Evolutionary conservation across 2,113 vertebrate species (phyloP).

Genomic region (Ailurus styani): DNA sequence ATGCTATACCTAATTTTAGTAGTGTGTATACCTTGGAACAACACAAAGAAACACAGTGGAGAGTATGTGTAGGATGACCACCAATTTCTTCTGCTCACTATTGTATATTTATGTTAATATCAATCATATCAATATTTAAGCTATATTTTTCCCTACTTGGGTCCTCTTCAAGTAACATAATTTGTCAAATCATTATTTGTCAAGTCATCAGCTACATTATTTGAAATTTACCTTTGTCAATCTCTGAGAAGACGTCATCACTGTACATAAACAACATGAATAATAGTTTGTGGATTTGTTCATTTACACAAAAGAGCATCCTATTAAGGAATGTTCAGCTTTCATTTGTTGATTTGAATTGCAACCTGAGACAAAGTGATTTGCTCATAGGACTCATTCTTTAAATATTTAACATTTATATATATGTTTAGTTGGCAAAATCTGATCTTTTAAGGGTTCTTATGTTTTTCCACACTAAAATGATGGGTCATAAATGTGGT

Average conservation of each 20-base stretch:
- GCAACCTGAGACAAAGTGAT: neutral
- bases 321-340: neutral
- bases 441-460: neutral
- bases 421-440: neutral
- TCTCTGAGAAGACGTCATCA: neutral
- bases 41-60: too few relatives aligned
- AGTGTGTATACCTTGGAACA: neutral
- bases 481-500: neutral
- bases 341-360: neutral
- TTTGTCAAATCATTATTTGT: neutral
- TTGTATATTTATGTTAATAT: neutral
- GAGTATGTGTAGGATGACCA: neutral
- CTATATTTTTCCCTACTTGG: neutral
- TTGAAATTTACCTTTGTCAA: neutral
- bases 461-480: neutral
- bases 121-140: neutral
- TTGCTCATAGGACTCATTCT: neutral
- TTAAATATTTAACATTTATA: neutral
- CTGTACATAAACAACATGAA: neutral
- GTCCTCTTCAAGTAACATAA: neutral
- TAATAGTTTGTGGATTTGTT: neutral
- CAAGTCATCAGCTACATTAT: neutral
- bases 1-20: neutral
- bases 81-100: neutral
- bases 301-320: neutral